Evolutionary conservation across 2,797 vertebrate genomes (phyloP), one percentile per base, ranked within the genome.

Genomic region (Sciurus vulgaris): DNA sequence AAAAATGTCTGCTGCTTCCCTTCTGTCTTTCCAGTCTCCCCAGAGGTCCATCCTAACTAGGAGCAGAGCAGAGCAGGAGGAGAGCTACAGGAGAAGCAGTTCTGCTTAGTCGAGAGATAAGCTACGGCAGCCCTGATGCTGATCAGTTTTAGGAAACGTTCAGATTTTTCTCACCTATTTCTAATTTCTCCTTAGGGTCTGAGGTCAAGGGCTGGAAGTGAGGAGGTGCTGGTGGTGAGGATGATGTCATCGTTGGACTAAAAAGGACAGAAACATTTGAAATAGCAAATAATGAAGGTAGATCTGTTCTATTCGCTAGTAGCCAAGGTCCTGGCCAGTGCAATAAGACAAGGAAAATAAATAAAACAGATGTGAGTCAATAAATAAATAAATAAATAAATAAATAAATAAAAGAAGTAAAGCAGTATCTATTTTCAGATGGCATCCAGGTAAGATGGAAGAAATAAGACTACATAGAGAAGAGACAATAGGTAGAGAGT

Each of bases 51-150:
- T 24, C 41, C 72, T 74, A 7, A 28, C 41, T 9, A 18, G 18
- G 26, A 24, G 18, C 4, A 26, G 26, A 24, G 18, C 4, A 26
- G 59, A 41, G 9, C 41, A 26, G 61, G 44, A 10, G 8, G 28
- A 44, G 28, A 28, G 15, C 6, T 59, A 33, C 49, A 38, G 51
- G 56, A 51, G n/a, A 84, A n/a, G 38, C 12, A 38, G 13, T 41
- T 38, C 15, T 12, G 51, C 24, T 47, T 33, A 59, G 63, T 3
- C 63, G 15, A 28, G 51, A 14, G 3, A 26, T 2, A 17, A 81
- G 30, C 54, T 9, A 26, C 5, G 1, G 2, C 0, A 54, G 22
- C 11, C 24, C 30, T 12, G 22, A 44, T 12, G 20, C 15, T 1
- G 15, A 41, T 49, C 51, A 35, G 14, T 61, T 78, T n/a, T n/a